A percentile compares a stretch with the other conserved stretches of the same genome.
Evolutionary conservation across 2,888 invertebrate species (phyloP).

Genomic region (Gibbula magus): DNA sequence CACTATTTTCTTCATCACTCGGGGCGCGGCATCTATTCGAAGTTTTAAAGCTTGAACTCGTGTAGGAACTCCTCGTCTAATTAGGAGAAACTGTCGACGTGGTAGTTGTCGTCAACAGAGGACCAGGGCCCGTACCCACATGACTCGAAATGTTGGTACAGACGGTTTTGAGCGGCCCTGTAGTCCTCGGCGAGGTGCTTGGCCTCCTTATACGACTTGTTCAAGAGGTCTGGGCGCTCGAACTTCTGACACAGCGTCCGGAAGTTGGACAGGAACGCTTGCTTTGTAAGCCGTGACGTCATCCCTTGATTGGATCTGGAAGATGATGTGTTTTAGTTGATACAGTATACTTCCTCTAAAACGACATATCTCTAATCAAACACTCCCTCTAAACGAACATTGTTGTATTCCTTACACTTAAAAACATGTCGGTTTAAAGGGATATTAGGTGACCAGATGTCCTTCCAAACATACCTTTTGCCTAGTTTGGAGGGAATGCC

Average conservation of each 20-base stretch:
- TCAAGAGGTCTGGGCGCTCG: slow-evolving; percentile 32
- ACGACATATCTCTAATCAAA: too few species aligned
- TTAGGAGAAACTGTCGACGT: slow-evolving; percentile 41
- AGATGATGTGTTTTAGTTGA: too few species aligned
- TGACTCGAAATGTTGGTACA: slow-evolving; percentile 43
- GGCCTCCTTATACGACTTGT: slow-evolving; percentile 39
- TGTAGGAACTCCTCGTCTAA: neutral
- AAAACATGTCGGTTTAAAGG: too few species aligned
- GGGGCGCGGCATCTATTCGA: slow-evolving; percentile 11
- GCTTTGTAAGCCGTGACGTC: slow-evolving; percentile 39
- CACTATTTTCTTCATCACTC: neutral
- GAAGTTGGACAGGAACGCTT: slow-evolving; percentile 36
- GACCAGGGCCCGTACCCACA: slow-evolving; percentile 48
- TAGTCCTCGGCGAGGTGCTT: slow-evolving; percentile 41
- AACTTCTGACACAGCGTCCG: slow-evolving; percentile 38
- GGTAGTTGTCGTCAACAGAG: slow-evolving; percentile 43
- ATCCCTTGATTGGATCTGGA: slow-evolving; percentile 38
- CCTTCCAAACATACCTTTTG: too few species aligned
- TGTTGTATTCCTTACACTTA: too few species aligned
- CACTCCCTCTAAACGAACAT: too few species aligned
- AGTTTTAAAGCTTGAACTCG: neutral
- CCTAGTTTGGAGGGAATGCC: too few species aligned
- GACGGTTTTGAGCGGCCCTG: slow-evolving; percentile 40
- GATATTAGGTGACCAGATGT: too few species aligned
- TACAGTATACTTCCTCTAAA: too few species aligned